Conservation (phyloP, 2,113 vertebrate genomes). For the Artemisiospiza belli region DNA sequence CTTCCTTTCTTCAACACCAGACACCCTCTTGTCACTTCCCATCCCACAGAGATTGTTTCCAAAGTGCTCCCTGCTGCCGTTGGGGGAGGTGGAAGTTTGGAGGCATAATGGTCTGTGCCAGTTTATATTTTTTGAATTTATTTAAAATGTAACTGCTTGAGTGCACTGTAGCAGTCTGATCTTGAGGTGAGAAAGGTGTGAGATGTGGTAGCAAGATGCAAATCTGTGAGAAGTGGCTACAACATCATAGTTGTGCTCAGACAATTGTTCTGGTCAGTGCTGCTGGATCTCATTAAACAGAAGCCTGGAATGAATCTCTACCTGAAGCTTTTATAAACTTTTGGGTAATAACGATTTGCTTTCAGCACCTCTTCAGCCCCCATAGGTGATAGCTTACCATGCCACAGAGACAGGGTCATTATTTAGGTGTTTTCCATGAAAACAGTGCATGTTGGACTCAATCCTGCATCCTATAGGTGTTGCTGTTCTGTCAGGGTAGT, state of each 20-base stretch:
- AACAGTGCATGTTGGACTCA: rapidly evolving
- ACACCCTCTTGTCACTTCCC: neutral
- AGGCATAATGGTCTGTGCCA: neutral
- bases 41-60: neutral
- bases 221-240: neutral
- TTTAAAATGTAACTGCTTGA: neutral
- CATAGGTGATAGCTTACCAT: rapidly evolving
- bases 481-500: neutral
- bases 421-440: neutral
- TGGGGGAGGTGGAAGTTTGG: neutral
- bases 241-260: neutral
- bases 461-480: rapidly evolving
- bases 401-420: neutral
- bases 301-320: neutral
- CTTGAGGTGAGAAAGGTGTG: neutral
- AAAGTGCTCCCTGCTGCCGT: neutral
- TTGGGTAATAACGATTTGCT: neutral
- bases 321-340: neutral
- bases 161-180: neutral
- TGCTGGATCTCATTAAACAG: neutral
- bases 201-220: neutral
- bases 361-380: neutral
- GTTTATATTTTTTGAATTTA: neutral
- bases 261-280: neutral
- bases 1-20: neutral